Evolutionary conservation across 2,113 vertebrate genomes (phyloP).

Genomic region (Zootoca vivipara): DNA sequence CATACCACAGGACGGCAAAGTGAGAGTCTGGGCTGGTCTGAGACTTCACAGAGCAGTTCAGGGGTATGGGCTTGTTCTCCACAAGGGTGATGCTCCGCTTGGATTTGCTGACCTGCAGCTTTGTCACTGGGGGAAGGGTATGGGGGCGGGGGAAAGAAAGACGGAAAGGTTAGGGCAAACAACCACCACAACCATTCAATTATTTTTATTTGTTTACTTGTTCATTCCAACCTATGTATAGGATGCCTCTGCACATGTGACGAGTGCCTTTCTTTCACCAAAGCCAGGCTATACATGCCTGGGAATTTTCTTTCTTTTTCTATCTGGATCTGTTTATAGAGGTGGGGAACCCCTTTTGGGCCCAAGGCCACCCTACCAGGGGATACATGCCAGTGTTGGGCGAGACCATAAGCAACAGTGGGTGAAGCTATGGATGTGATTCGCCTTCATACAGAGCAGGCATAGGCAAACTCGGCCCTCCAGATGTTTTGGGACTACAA

Average conservation of each 20-base stretch:
- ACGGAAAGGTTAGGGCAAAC: neutral
- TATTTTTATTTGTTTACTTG: neutral
- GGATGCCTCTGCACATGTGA: too few relatives aligned
- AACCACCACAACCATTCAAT: neutral
- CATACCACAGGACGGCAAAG: slow-evolving; percentile 92
- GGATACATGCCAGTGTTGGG: too few relatives aligned
- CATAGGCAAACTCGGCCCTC: too few relatives aligned
- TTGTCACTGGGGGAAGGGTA: slow-evolving; percentile 79
- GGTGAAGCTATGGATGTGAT: too few relatives aligned
- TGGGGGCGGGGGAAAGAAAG: neutral
- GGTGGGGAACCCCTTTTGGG: too few relatives aligned
- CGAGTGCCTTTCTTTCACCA: neutral
- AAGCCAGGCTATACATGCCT: neutral
- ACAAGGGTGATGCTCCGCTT: slow-evolving; percentile 88
- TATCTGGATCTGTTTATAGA: neutral
- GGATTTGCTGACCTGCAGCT: slow-evolving; percentile 89
- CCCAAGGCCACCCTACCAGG: too few relatives aligned
- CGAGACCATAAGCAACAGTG: too few relatives aligned
- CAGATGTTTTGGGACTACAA: too few relatives aligned
- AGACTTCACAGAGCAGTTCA: slow-evolving; percentile 89
- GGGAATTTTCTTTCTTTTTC: neutral
- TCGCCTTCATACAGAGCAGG: too few relatives aligned
- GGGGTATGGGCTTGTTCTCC: slow-evolving; percentile 87
- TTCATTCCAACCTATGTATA: neutral
- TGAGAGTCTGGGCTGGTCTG: slow-evolving; percentile 92